These are phyloP conservation scores for Porites australiensis DNA, from an alignment of 64 coral and sea anemone genomes.

Conservation along the genomic window DNA sequence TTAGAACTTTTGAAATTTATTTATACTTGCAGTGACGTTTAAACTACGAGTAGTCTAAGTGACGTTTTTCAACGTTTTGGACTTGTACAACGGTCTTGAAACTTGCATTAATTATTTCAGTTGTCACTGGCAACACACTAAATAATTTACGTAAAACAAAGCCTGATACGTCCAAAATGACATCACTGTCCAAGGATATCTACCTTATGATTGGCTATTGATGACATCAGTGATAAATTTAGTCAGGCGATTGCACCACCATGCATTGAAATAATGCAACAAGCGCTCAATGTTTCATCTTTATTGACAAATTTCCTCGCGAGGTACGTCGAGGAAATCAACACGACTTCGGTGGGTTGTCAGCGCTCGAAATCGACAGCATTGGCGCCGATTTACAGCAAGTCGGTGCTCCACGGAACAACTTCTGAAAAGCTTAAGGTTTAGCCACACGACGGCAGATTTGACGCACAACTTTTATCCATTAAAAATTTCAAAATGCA, in stretches of 20 bases:
- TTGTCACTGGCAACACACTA: not conserved
- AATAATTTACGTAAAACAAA: not conserved
- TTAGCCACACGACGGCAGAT: conserved; percentile 47
- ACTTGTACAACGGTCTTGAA: not conserved
- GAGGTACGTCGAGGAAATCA: not conserved
- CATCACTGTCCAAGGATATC: conserved; percentile 4
- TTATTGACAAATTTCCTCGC: not conserved
- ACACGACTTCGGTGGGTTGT: not conserved
- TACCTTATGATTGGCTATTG: conserved; percentile 1
- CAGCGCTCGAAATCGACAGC: not conserved
- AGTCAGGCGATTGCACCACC: conserved; percentile 66
- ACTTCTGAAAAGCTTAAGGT: conserved; percentile 2
- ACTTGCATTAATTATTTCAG: not conserved
- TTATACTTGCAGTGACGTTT: too few relatives aligned
- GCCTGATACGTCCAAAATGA: conserved; percentile 16
- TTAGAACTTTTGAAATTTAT: too few relatives aligned
- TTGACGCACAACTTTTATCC: not conserved
- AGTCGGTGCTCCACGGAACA: not conserved
- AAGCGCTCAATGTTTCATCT: not conserved
- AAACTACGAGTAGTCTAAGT: too few relatives aligned
- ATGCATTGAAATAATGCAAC: conserved; percentile 62
- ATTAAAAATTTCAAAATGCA: not conserved
- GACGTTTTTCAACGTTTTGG: not conserved
- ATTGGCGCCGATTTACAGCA: conserved; percentile 11
- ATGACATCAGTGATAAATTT: conserved; percentile 33